Evolutionary conservation across 2,113 vertebrate species (phyloP).

Genomic region (Pseudonaja textilis): DNA sequence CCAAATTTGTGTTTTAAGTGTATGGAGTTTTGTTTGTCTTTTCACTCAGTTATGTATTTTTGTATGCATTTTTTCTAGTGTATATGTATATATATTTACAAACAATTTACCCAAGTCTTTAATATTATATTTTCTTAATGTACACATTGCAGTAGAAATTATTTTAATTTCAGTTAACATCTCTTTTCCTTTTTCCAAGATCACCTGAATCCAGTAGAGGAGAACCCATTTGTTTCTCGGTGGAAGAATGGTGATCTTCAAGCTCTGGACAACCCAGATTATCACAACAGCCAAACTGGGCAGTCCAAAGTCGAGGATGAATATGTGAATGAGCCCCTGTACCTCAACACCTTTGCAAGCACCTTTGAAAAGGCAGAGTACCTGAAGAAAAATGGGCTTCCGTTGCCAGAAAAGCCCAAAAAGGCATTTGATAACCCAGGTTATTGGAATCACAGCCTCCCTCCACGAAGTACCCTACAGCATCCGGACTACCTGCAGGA

Average conservation of each 20-base stretch:
- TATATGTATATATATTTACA: background rate
- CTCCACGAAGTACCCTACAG: constrained; percentile 81
- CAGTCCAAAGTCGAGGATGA: constrained; percentile 87
- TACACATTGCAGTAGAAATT: background rate
- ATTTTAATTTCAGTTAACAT: constrained; percentile 9
- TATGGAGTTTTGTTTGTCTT: background rate
- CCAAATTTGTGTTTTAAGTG: background rate
- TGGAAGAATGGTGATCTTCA: constrained; percentile 90
- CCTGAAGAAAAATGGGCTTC: constrained; percentile 82
- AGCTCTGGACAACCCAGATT: constrained; percentile 91
- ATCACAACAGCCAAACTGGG: constrained; percentile 82
- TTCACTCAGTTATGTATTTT: background rate
- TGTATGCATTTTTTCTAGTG: background rate
- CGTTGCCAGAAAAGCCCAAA: constrained; percentile 85
- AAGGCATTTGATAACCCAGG: constrained; percentile 98
- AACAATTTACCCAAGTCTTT: background rate
- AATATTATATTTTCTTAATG: background rate
- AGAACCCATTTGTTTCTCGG: constrained; percentile 92
- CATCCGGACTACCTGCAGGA: constrained; percentile 90
- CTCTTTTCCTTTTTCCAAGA: constrained; percentile 67
- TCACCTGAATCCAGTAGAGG: constrained; percentile 91
- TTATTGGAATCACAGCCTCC: constrained; percentile 97
- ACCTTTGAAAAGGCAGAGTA: constrained; percentile 76
- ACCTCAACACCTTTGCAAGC: constrained; percentile 92
- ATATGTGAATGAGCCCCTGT: constrained; percentile 89